phyloP scores from a whole-genome alignment of 2,797 vertebrate species.

The Agapornis canus region DNA sequence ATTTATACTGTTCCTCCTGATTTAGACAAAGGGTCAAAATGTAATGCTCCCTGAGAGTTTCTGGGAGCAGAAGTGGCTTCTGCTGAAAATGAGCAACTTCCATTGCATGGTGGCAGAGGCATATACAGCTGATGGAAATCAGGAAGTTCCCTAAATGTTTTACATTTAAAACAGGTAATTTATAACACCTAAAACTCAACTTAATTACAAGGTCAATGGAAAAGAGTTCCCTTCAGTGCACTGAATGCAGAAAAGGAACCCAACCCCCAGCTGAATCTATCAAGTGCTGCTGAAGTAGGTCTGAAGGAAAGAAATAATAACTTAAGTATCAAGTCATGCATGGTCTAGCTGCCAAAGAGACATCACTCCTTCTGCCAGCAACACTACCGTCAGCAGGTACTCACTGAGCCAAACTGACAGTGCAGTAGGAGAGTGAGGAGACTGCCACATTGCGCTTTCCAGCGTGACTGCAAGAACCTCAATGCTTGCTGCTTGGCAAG shows the following conservation, averaged over 20 bases:
- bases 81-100: not conserved
- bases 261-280: rapidly evolving
- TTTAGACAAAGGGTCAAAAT: not conserved
- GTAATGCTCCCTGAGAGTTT: not conserved
- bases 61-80: not conserved
- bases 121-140: not conserved
- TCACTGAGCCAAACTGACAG: not conserved
- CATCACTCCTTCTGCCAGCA: not conserved
- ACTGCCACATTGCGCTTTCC: not conserved
- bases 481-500: not conserved
- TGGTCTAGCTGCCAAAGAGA: not conserved
- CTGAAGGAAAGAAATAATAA: not conserved
- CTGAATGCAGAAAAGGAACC: not conserved
- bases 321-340: not conserved
- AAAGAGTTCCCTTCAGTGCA: not conserved
- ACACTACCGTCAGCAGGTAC: not conserved
- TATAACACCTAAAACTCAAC: not conserved
- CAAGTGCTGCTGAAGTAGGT: not conserved
- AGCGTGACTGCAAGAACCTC: not conserved
- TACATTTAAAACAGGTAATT: not conserved
- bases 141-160: not conserved
- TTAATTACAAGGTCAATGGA: not conserved
- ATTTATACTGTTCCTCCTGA: not conserved
- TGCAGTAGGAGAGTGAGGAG: not conserved
- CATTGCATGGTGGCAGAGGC: not conserved